Evolutionary conservation across 2,113 vertebrate genomes (phyloP), one percentile per base, ranked within the genome.

Genomic region (Hippocampus barbouri): DNA sequence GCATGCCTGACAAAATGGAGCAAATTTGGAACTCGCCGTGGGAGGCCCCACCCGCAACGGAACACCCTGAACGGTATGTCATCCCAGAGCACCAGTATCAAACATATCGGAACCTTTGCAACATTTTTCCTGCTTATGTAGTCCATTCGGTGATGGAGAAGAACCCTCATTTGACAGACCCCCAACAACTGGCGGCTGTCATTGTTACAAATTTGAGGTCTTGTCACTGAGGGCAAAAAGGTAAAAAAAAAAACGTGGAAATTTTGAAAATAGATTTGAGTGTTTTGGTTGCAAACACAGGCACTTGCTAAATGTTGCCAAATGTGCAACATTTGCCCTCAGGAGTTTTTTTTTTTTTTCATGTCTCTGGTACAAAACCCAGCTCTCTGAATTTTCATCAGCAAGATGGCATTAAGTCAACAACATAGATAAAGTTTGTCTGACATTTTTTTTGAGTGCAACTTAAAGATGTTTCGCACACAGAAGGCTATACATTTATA

Each of bases 1-100:
- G 97, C 72, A 94, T 99, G 94, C 97, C 97, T 21, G 97, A 99
- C 82, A 99, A 98, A 92, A 99, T 99, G 95, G 97, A 99, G 76
- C 97, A 99, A 10, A 94, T 98, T 79, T 99, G 97, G 97, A 93
- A 93, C 82, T 96, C 93, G n/a, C 96, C 97, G 12, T 98, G 97
- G 97, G 94, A 95, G 73, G 92, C 88, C 73, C 86, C 93, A 64
- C 79, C 88, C 23, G 91, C 88, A 65, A 74, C 66, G 54, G 96
- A 99, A 80, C 94, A 93, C 27, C 93, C 91, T 75, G 97, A 98
- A 71, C 94, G 93, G 59, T 94, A 94, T 27, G 87, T 94, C 74
- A 95, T 98, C 80, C 96, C 96, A 59, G 97, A 99, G 70, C 96
- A 98, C 78, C 97, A 97, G 86, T 98, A 96, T 89, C 96, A 98